Conservation (phyloP, 2,888 invertebrate genomes). For the Stomorhina lunata region DNA sequence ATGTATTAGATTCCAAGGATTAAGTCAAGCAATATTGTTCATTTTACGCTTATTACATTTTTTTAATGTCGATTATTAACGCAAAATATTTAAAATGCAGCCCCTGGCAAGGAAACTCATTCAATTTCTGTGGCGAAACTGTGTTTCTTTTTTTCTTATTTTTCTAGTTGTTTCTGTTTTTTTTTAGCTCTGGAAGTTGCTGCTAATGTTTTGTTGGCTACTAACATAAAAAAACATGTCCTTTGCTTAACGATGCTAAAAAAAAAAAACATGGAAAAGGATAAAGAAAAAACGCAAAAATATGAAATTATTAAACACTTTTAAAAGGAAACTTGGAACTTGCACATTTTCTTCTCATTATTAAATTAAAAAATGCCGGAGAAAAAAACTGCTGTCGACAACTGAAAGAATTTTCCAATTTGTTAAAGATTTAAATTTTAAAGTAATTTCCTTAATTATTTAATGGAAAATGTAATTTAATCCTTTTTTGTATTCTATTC, state of each 20-base stretch:
- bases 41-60: constrained; percentile 57
- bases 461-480: no score
- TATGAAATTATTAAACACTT: background rate
- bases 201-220: background rate
- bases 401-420: background rate
- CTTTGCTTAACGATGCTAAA: background rate
- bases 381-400: background rate
- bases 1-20: constrained; percentile 48
- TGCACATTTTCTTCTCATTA: background rate
- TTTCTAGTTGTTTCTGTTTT: background rate
- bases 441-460: background rate
- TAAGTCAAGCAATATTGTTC: constrained; percentile 57
- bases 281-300: background rate
- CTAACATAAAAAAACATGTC: constrained; percentile 24
- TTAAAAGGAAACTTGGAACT: constrained; percentile 23
- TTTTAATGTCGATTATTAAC: constrained; percentile 64
- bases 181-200: background rate
- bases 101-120: constrained; percentile 57
- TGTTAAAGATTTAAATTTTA: background rate
- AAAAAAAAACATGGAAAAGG: background rate
- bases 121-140: constrained; percentile 53
- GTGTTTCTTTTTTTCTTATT: constrained; percentile 15
- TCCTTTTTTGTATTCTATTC: no score
- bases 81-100: constrained; percentile 57
- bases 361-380: background rate